Conservation (phyloP, 2,888 invertebrate species). For the Orchestes rusci region DNA sequence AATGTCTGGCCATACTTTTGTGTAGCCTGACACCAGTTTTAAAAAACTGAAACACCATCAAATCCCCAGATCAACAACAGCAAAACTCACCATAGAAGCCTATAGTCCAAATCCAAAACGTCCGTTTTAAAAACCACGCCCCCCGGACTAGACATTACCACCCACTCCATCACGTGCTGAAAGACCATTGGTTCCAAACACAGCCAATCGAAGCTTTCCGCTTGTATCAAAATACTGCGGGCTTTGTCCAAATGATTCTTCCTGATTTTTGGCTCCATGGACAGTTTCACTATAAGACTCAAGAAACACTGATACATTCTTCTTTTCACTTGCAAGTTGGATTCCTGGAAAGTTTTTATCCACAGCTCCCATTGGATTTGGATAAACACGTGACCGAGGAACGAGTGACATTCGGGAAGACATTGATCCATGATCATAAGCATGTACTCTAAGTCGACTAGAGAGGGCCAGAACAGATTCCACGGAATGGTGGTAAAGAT, state of each 20-base stretch:
- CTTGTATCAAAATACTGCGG: conserved; percentile 48
- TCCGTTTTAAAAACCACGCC: conserved; percentile 54
- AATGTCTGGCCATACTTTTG: conserved; percentile 42
- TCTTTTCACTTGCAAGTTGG: conserved; percentile 39
- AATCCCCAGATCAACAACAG: neutral
- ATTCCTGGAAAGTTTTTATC: conserved; percentile 47
- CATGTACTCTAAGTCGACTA: conserved; percentile 61
- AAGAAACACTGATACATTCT: conserved; percentile 58
- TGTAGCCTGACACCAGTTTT: conserved; percentile 54
- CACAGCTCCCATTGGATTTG: conserved; percentile 60
- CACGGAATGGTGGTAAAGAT: conserved; percentile 61
- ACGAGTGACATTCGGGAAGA: conserved; percentile 62
- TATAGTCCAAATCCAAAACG: conserved; percentile 51
- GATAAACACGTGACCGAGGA: conserved; percentile 63
- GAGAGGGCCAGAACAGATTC: conserved; percentile 61
- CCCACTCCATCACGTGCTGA: conserved; percentile 66
- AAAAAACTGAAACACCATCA: conserved; percentile 46
- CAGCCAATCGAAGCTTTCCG: conserved; percentile 59
- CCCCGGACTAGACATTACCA: conserved; percentile 65
- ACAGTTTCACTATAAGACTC: conserved; percentile 62
- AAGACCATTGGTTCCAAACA: conserved; percentile 54
- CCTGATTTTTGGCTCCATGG: conserved; percentile 63
- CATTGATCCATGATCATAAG: conserved; percentile 59
- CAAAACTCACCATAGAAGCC: conserved; percentile 50
- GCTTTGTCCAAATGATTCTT: conserved; percentile 46